Base-by-base conservation (phyloP, 2,797 vertebrate species). In the Sardinella longiceps region DNA sequence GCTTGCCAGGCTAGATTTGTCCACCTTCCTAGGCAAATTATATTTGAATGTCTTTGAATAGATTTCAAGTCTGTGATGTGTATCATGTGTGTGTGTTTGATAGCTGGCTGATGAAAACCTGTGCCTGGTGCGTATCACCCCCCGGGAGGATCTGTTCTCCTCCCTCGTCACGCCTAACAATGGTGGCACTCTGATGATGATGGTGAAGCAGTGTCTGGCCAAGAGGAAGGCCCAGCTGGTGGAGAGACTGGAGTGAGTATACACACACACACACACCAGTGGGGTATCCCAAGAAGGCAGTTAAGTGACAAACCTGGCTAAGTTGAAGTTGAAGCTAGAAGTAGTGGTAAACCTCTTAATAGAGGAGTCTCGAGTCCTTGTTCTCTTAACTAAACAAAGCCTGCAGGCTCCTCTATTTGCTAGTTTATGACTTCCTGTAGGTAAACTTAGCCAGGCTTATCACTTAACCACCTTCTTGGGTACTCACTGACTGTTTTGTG, bases 191-290 rank as follows among this genome's bases (percentile, higher is more conserved):
- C 95, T 99, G 90, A 77, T 99, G 86, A 90, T 96, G 89, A 95
- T 99, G 97, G 83, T 99, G 86, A 98, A 97, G 91, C 98, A 99
- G 83, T 98, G 96, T 92, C 92, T 99, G 91, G 94, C 91, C 85
- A 98, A 94, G 90, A 95, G 95, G 28, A 96, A 63, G 48, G 87
- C 88, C 87, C 96, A 66, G 84, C 90, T 99, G 82, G 87, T 93
- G 0, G 94, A 98, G 46, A 95, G 90, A 86, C 95, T 99, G 51
- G 95, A 95, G 98, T 99, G 96, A 95, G 97, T 94, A 84, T 20
- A 20, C 3, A 5, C 70, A 74, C 63, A 70, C 30, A 70, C 63
- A 70, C 63, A 25, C 14, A 46, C 48, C 2, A n/a, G n/a, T n/a
- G n/a, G n/a, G n/a, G n/a, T n/a, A n/a, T n/a, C n/a, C n/a, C n/a